phyloP scores from a whole-genome alignment of 1,140 invertebrate genomes.

The Grapholita molesta region DNA sequence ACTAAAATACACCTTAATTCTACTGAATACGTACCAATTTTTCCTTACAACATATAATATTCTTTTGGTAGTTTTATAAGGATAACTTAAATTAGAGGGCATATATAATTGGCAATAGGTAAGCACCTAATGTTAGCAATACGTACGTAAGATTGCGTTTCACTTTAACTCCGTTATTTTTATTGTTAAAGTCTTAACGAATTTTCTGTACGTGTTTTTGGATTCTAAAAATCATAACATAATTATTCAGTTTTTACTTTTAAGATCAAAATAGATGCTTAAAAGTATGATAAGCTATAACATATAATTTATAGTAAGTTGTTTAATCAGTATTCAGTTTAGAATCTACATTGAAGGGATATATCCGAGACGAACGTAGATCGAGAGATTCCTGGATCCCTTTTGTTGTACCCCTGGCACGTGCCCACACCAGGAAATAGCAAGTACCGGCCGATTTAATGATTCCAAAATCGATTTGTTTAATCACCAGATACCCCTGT shows the following conservation, averaged over 20 bases:
- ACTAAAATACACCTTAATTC: background rate
- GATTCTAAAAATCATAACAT: no score
- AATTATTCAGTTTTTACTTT: no score
- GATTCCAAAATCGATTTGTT: constrained; percentile 61
- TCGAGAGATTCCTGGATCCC: background rate
- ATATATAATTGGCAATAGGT: background rate
- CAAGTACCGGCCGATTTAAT: constrained; percentile 55
- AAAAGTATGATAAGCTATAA: no score
- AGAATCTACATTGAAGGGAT: background rate
- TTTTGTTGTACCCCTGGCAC: constrained; percentile 26
- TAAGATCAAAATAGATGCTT: no score
- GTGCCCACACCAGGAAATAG: constrained; percentile 42
- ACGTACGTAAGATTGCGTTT: no score
- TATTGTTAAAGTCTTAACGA: no score
- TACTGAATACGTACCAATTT: background rate
- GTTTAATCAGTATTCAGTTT: no score
- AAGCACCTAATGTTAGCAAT: background rate
- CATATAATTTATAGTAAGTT: no score
- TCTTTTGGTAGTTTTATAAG: background rate
- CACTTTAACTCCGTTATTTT: no score
- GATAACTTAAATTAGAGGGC: background rate
- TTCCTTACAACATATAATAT: background rate
- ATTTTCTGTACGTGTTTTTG: no score
- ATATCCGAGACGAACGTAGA: background rate
- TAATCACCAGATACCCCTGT: constrained; percentile 47